Evolutionary conservation across 2,888 invertebrate species (phyloP), one percentile per base, ranked within the genome.

Genomic region (Trypoxylon attenuatum): DNA sequence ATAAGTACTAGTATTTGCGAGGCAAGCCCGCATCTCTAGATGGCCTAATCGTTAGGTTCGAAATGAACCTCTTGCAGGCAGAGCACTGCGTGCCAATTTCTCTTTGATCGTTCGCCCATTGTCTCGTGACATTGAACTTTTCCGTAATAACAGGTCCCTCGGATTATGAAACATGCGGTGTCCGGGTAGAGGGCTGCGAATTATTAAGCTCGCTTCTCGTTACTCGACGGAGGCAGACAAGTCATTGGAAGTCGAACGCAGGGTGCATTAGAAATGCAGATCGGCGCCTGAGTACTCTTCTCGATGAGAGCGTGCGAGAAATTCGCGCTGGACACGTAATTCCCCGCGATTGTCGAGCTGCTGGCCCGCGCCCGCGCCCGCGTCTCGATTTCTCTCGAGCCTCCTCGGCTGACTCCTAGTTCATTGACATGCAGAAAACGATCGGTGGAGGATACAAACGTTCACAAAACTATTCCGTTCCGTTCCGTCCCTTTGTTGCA

Each of bases 371-470:
- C n/a, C 38, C 10, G 22, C 18, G 13, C 41, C 6, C 18, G 55
- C 55, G 8, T 45, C 43, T 59, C 54, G 49, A 49, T 60, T 59
- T 62, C 51, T 45, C 47, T 25, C 42, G 33, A 13, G 5, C 13
- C 13, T 33, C 29, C 19, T 39, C 21, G 22, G 47, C 29, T 43
- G 55, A 52, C 49, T 29, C 52, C 51, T 47, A 23, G 54, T 65
- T 73, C 76, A 73, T 81, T 80, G 71, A 62, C 69, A 82, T 82
- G 80, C 82, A 75, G 61, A 56, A 59, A 68, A 73, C 79, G 79
- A 78, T 78, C 66, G 73, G 63, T 66, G 59, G 76, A 69, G 79
- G 78, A 80, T 79, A 72, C 76, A 67, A 63, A 69, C 72, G 72
- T 79, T 81, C 79, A 75, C 71, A 65, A 74, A 77, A 81, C 75